Evolutionary conservation across 2,888 invertebrate genomes (phyloP).

Genomic region (Chelonus formosanus): DNA sequence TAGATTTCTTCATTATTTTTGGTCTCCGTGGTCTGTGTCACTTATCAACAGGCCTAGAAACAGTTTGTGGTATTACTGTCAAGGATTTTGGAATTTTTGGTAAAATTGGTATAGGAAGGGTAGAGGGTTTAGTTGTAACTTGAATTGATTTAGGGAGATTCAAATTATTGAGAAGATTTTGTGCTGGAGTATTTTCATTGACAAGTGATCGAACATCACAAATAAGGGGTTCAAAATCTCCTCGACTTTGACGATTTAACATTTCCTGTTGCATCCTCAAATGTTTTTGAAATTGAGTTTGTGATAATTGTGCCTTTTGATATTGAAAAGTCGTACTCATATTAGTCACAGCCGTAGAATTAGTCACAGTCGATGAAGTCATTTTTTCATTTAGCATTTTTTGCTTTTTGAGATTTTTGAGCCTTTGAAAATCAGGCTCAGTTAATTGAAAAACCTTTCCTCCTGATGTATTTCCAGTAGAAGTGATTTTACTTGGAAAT

Average conservation of each 20-base stretch:
- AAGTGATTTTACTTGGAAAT: constrained; percentile 68
- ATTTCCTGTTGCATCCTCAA: constrained; percentile 62
- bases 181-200: constrained; percentile 59
- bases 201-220: constrained; percentile 60
- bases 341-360: constrained; percentile 40
- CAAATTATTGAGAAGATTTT: constrained; percentile 59
- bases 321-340: constrained; percentile 40
- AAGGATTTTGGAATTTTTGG: constrained; percentile 84
- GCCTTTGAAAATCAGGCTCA: constrained; percentile 79
- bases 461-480: constrained; percentile 74
- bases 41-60: constrained; percentile 59
- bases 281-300: constrained; percentile 60
- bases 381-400: constrained; percentile 62
- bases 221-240: constrained; percentile 62
- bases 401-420: constrained; percentile 66
- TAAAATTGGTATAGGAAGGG: constrained; percentile 67
- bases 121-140: constrained; percentile 58
- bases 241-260: constrained; percentile 58
- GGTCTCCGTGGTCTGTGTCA: constrained; percentile 40
- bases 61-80: constrained; percentile 80
- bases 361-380: constrained; percentile 20
- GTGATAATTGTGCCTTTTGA: constrained; percentile 53
- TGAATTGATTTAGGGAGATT: constrained; percentile 63
- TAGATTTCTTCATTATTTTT: background rate
- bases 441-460: constrained; percentile 84